phyloP scores from a whole-genome alignment of 92 coral and sea anemone species.

The Palythoa grandiflora region DNA sequence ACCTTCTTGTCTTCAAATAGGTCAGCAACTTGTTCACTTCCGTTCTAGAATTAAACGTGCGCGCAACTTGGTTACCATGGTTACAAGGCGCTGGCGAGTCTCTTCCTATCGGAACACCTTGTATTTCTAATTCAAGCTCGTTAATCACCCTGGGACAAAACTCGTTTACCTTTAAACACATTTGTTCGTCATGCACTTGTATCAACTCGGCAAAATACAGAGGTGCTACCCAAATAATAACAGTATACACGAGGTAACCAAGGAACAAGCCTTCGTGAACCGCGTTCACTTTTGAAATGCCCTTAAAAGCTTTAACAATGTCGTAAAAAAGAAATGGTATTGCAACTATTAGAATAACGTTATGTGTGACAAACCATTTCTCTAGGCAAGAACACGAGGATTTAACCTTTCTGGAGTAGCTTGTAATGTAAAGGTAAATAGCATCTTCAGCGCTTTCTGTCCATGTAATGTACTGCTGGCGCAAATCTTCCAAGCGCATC shows the following conservation, averaged over 20 bases:
- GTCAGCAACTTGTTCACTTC: constrained; percentile 69
- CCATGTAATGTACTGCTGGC: constrained; percentile 48
- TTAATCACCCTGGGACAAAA: constrained; percentile 58
- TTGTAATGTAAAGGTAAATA: constrained; percentile 43
- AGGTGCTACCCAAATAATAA: constrained; percentile 67
- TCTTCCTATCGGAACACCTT: no score
- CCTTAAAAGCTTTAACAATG: constrained; percentile 55
- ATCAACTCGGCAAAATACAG: constrained; percentile 65
- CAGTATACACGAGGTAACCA: constrained; percentile 57
- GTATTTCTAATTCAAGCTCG: constrained; percentile 42
- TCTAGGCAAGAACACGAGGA: constrained; percentile 42
- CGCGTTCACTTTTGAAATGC: constrained; percentile 25
- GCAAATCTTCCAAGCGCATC: constrained; percentile 43
- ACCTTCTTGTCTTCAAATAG: constrained; percentile 59
- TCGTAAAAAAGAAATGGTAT: constrained; percentile 64
- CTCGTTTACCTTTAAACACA: constrained; percentile 61
- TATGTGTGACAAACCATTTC: constrained; percentile 64
- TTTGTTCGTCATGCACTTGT: constrained; percentile 58
- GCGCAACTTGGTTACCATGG: constrained; percentile 17
- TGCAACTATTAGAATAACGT: constrained; percentile 64
- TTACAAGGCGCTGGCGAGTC: background rate
- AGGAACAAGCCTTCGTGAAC: constrained; percentile 59
- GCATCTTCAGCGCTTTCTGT: constrained; percentile 60
- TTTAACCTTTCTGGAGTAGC: constrained; percentile 62
- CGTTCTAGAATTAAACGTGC: constrained; percentile 58